Evolutionary conservation across 2,113 vertebrate genomes (phyloP).

Genomic region (Etheostoma cragini): DNA sequence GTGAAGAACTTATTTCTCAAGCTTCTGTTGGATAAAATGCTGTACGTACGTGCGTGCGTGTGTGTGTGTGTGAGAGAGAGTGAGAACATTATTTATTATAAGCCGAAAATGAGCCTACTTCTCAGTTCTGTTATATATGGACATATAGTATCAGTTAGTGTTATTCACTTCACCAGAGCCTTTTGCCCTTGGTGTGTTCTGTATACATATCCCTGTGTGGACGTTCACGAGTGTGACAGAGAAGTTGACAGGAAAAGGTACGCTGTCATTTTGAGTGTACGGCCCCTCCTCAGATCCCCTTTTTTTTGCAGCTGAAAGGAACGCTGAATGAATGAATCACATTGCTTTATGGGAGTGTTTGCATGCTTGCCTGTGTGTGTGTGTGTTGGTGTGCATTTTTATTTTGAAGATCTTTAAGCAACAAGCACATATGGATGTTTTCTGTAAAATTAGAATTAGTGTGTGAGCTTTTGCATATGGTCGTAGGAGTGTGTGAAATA

Average conservation of each 20-base stretch:
- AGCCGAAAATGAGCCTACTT: constrained; percentile 31
- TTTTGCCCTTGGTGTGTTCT: constrained; percentile 41
- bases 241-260: constrained; percentile 58
- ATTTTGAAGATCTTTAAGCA: constrained; percentile 33
- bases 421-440: constrained; percentile 64
- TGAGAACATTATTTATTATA: constrained; percentile 43
- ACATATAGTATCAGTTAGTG: constrained; percentile 29
- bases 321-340: constrained; percentile 70
- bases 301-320: constrained; percentile 55
- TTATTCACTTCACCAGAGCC: constrained; percentile 31
- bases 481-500: constrained; percentile 57
- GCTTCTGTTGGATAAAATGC: constrained; percentile 39
- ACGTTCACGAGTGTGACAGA: constrained; percentile 59
- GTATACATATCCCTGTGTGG: constrained; percentile 7
- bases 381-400: constrained; percentile 41
- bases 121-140: constrained; percentile 11
- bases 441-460: constrained; percentile 42
- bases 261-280: constrained; percentile 70
- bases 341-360: constrained; percentile 54
- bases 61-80: constrained; percentile 4
- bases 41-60: constrained; percentile 7
- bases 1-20: constrained; percentile 40
- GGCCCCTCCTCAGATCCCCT: constrained; percentile 55
- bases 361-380: constrained; percentile 38
- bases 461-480: constrained; percentile 55